These are phyloP conservation scores for Scopus umbretta DNA, from an alignment of 2,113 vertebrate species.

Conservation along the genomic window DNA sequence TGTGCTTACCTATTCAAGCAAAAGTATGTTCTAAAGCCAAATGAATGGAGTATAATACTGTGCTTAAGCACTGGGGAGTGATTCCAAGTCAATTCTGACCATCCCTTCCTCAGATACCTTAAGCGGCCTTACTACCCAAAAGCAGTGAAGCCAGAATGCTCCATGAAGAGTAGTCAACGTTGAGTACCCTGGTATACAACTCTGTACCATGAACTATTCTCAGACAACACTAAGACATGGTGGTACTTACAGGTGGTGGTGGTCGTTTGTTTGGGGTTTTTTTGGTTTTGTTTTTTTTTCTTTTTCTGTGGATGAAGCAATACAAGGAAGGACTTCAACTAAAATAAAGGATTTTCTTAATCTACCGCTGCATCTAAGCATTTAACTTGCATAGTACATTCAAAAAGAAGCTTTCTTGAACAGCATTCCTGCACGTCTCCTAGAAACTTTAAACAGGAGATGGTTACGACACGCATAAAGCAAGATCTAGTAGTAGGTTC, in stretches of 20 bases:
- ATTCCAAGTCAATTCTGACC: background rate
- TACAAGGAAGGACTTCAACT: background rate
- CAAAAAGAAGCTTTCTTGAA: background rate
- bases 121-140: background rate
- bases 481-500: background rate
- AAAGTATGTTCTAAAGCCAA: background rate
- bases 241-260: background rate
- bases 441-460: background rate
- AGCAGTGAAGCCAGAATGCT: background rate
- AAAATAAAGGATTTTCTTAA: background rate
- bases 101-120: background rate
- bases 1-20: background rate
- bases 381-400: conserved; percentile 49
- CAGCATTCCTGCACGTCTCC: background rate
- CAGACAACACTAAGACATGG: background rate
- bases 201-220: background rate
- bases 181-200: background rate
- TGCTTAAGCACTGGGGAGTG: background rate
- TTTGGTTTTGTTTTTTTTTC: background rate
- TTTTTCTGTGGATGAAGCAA: background rate
- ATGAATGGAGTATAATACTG: background rate
- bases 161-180: background rate
- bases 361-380: conserved; percentile 1
- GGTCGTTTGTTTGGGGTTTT: background rate
- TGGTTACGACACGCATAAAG: background rate